A percentile compares a stretch with the other conserved stretches of the same genome.
phyloP scores from a whole-genome alignment of 2,888 invertebrate genomes.

The Meliscaeva auricollis region DNA sequence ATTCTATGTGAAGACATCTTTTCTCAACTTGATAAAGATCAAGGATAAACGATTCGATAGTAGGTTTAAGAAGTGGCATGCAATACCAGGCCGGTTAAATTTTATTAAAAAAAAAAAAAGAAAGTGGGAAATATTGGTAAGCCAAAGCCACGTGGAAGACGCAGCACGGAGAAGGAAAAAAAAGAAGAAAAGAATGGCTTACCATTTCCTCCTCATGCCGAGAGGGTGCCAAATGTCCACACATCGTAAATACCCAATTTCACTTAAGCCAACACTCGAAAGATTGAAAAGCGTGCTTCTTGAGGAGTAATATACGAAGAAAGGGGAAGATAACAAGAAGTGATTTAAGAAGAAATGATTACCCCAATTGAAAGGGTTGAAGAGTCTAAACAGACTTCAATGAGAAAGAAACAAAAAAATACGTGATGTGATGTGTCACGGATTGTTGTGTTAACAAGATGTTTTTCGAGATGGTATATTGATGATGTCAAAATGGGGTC shows the following conservation, averaged over 20 bases:
- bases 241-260: slow-evolving; percentile 74
- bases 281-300: slow-evolving; percentile 62
- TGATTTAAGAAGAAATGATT: slow-evolving; percentile 69
- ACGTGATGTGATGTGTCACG: slow-evolving; percentile 60
- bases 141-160: slow-evolving; percentile 44
- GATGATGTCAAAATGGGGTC: slow-evolving; percentile 23
- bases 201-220: not conserved
- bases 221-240: slow-evolving; percentile 66
- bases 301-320: not conserved
- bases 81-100: slow-evolving; percentile 39
- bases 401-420: slow-evolving; percentile 34
- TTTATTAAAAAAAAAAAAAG: not conserved
- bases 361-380: slow-evolving; percentile 82
- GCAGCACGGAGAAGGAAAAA: slow-evolving; percentile 17
- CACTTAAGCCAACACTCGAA: slow-evolving; percentile 70
- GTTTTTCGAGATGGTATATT: slow-evolving; percentile 42
- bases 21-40: slow-evolving; percentile 67
- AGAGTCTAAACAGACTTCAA: slow-evolving; percentile 70
- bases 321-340: slow-evolving; percentile 48
- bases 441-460: slow-evolving; percentile 74
- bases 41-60: slow-evolving; percentile 56
- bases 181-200: slow-evolving; percentile 24
- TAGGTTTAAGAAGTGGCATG: slow-evolving; percentile 40
- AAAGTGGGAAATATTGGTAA: slow-evolving; percentile 34
- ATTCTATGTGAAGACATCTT: slow-evolving; percentile 61